Conservation (phyloP, 2,797 vertebrate species). For the Syndactyla subalaris region DNA sequence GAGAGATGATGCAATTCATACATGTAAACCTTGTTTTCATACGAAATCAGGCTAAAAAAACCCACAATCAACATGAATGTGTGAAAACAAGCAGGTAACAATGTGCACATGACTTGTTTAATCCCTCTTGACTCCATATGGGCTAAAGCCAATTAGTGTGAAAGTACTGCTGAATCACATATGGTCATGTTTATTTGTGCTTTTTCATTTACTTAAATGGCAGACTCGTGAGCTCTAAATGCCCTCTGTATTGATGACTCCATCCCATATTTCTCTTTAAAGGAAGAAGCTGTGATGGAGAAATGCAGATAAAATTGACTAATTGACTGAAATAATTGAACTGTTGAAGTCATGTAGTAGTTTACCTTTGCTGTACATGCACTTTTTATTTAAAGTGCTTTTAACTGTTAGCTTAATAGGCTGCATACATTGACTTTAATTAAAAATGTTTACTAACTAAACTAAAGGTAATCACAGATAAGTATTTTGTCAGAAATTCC, state of each 20-base stretch:
- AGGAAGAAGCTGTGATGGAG: constrained; percentile 89
- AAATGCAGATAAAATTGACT: constrained; percentile 91
- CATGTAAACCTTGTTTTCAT: not conserved
- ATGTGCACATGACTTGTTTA: constrained; percentile 80
- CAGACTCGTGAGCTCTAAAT: constrained; percentile 84
- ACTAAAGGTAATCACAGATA: constrained; percentile 24
- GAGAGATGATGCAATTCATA: not conserved
- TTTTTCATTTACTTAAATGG: constrained; percentile 94
- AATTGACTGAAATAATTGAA: constrained; percentile 94
- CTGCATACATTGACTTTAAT: constrained; percentile 81
- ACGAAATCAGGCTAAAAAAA: not conserved
- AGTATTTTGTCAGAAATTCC: constrained; percentile 54
- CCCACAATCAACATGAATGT: constrained; percentile 60
- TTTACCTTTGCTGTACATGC: constrained; percentile 86
- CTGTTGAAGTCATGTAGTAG: constrained; percentile 75
- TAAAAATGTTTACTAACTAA: constrained; percentile 67
- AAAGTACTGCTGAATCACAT: constrained; percentile 87
- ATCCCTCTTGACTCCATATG: constrained; percentile 78
- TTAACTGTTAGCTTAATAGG: constrained; percentile 82
- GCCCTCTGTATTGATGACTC: constrained; percentile 87
- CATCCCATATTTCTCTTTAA: constrained; percentile 86
- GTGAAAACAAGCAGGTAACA: constrained; percentile 84
- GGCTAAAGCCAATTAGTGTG: constrained; percentile 87
- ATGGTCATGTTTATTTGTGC: constrained; percentile 87
- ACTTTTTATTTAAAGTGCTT: constrained; percentile 79